A percentile compares a stretch with the other conserved stretches of the same genome.
phyloP scores from a whole-genome alignment of 2,113 vertebrate species.

The Camelus dromedarius region DNA sequence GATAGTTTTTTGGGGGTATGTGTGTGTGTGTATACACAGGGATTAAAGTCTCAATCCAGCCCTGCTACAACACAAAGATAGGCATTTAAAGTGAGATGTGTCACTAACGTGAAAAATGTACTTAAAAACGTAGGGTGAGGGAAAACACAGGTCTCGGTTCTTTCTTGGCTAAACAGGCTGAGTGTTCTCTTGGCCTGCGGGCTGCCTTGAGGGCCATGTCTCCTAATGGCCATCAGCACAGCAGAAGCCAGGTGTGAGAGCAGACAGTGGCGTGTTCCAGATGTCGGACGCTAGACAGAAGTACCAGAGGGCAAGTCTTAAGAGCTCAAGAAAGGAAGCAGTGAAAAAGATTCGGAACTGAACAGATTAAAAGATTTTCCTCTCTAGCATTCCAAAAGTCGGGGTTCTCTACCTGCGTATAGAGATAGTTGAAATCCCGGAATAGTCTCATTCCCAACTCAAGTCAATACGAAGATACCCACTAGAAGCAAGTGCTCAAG shows the following conservation, averaged over 20 bases:
- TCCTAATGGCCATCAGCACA: slow-evolving; percentile 28
- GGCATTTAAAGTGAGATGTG: background rate
- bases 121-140: background rate
- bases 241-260: slow-evolving; percentile 61
- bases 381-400: background rate
- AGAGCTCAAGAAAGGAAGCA: slow-evolving; percentile 29
- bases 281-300: slow-evolving; percentile 15
- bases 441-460: background rate
- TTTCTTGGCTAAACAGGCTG: background rate
- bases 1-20: background rate
- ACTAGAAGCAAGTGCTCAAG: background rate
- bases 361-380: background rate
- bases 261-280: slow-evolving; percentile 42
- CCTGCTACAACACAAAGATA: background rate
- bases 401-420: background rate
- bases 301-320: slow-evolving; percentile 24
- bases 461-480: background rate
- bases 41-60: background rate
- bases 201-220: slow-evolving; percentile 37
- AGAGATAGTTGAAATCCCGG: background rate
- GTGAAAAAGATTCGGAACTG: background rate
- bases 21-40: background rate
- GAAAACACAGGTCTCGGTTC: background rate
- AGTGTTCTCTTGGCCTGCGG: slow-evolving; percentile 40
- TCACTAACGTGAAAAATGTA: background rate